Evolutionary conservation across 2,888 invertebrate species (phyloP), one percentile per base, ranked within the genome.

Genomic region (Lithosia quadra): DNA sequence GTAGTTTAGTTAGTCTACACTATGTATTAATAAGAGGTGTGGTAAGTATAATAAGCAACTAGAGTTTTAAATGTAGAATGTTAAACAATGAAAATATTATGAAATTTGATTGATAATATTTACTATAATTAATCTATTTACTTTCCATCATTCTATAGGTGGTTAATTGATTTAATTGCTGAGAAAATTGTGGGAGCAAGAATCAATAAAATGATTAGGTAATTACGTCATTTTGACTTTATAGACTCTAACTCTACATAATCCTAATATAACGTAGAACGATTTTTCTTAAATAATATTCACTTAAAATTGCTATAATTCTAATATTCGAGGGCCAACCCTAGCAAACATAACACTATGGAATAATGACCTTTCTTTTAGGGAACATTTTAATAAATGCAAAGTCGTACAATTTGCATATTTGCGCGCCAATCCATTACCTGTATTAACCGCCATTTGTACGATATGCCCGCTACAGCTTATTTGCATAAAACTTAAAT

Each of bases 351-450:
- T 77, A 84, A 77, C 73, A 80, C 77, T 81, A 81, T 79, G 76
- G 72, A 81, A 85, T 87, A 88, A 86, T 84, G 83, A 84, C 85
- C 84, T 81, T 89, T 88, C 88, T 90, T 90, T 88, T 85, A 84
- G 81, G 77, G 82, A 83, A 88, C 84, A 80, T 90, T 91, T 90
- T 89, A 90, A 90, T 91, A 88, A 89, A 85, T 83, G 87, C 74
- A 81, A 88, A 88, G 90, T 90, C 88, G 82, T 85, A 81, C 82
- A 81, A 90, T 92, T 91, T 91, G 86, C 92, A 92, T 92, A 90
- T 84, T 87, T 85, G 84, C 84, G 84, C 78, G 81, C 88, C 87
- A 87, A 90, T 89, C 87, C 85, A 88, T 90, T 90, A 90, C 85
- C 79, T 81, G 77, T 81, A 84, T 81, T 82, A 78, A 82, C 79